Evolutionary conservation across 2,113 vertebrate genomes (phyloP).

Genomic region (Loxodonta africana): DNA sequence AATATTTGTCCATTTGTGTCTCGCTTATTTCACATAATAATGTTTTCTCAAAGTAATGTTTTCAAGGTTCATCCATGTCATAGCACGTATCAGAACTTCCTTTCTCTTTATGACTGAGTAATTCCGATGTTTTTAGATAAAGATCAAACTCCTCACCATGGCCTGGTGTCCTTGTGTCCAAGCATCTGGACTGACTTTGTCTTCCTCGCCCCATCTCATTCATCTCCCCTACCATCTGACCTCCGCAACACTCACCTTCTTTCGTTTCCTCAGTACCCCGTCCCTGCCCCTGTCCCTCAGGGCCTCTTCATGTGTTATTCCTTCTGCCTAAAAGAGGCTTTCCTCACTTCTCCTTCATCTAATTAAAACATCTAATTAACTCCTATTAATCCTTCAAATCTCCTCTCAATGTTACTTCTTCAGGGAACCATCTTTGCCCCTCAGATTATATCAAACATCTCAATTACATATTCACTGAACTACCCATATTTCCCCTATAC

Average conservation of each 20-base stretch:
- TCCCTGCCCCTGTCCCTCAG: no score
- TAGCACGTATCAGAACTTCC: no score
- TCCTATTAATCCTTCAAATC: not conserved
- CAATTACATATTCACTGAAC: not conserved
- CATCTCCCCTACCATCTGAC: not conserved
- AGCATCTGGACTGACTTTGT: not conserved
- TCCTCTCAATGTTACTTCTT: not conserved
- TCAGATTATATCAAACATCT: not conserved
- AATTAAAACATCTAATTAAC: not conserved
- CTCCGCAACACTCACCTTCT: not conserved
- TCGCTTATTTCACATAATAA: no score
- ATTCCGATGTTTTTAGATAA: not conserved
- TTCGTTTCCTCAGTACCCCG: not conserved
- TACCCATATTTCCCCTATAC: not conserved
- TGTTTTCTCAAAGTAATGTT: no score
- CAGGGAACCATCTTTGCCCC: not conserved
- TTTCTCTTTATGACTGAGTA: not conserved
- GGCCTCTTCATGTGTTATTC: not conserved
- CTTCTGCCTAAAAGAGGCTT: not conserved
- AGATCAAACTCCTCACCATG: not conserved
- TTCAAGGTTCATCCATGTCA: no score
- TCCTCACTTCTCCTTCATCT: not conserved
- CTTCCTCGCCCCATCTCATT: not conserved
- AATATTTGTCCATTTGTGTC: no score
- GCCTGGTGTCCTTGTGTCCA: not conserved